phyloP scores from a whole-genome alignment of 2,797 vertebrate genomes.

The Trachurus trachurus region DNA sequence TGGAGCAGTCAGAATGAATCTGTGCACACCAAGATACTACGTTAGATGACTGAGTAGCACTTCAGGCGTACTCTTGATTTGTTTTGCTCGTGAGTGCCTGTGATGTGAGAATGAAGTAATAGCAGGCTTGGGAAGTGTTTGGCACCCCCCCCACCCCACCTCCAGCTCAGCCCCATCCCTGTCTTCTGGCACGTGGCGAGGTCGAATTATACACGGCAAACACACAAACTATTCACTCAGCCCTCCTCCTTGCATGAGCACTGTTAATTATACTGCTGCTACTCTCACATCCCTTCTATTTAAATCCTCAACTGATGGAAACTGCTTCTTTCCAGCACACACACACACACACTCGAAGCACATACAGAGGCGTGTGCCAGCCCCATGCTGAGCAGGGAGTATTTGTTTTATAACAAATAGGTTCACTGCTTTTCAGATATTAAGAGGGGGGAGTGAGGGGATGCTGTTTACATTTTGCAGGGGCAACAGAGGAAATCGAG shows the following conservation, averaged over 20 bases:
- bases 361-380: conserved; percentile 43
- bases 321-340: conserved; percentile 49
- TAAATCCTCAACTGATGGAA: conserved; percentile 70
- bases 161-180: conserved; percentile 51
- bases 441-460: background rate
- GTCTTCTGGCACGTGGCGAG: conserved; percentile 68
- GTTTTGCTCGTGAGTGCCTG: conserved; percentile 53
- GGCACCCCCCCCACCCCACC: conserved; percentile 21
- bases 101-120: conserved; percentile 69
- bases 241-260: conserved; percentile 58
- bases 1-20: conserved; percentile 29
- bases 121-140: conserved; percentile 66
- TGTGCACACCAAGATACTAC: conserved; percentile 23
- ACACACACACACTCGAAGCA: background rate
- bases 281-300: conserved; percentile 70
- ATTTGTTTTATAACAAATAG: conserved; percentile 68
- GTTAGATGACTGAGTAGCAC: conserved; percentile 26
- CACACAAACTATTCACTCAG: conserved; percentile 66
- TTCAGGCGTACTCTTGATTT: conserved; percentile 44
- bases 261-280: conserved; percentile 77
- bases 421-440: conserved; percentile 50
- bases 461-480: conserved; percentile 28
- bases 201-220: conserved; percentile 76
- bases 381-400: conserved; percentile 46
- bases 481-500: conserved; percentile 31